Evolutionary conservation across 1,140 invertebrate genomes (phyloP).

Genomic region (Solen grandis): DNA sequence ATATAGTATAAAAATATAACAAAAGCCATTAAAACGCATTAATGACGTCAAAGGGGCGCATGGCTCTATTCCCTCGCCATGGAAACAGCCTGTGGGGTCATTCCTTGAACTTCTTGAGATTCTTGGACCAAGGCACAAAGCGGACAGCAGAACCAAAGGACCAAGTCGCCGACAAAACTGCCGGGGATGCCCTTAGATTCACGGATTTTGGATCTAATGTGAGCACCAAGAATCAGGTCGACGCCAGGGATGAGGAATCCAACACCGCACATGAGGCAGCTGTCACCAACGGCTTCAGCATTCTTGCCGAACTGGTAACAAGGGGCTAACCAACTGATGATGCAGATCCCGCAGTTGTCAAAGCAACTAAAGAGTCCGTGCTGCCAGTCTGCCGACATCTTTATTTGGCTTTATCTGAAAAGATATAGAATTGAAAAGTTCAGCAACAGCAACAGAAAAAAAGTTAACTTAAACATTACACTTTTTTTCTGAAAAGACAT

Average conservation of each 20-base stretch:
- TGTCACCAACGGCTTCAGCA: conserved; percentile 77
- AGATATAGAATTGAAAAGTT: no score
- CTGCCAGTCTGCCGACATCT: conserved; percentile 74
- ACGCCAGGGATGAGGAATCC: conserved; percentile 69
- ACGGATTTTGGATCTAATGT: conserved; percentile 77
- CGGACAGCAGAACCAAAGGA: conserved; percentile 74
- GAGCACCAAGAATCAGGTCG: conserved; percentile 65
- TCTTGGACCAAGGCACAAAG: conserved; percentile 77
- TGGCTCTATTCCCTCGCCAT: conserved; percentile 39
- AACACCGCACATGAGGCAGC: conserved; percentile 75
- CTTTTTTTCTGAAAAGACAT: no score
- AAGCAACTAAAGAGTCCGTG: conserved; percentile 78
- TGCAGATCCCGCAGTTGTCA: conserved; percentile 76
- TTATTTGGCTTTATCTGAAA: conserved; percentile 13
- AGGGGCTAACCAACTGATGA: conserved; percentile 76
- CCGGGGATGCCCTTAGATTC: conserved; percentile 75
- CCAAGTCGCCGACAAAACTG: conserved; percentile 69
- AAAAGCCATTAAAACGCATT: no score
- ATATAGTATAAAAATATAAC: no score
- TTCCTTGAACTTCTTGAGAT: conserved; percentile 74
- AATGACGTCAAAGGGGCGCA: background rate
- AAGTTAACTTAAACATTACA: no score
- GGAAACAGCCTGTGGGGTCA: conserved; percentile 42
- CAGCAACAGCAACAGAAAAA: no score
- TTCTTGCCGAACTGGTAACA: conserved; percentile 79